A percentile compares a stretch with the other conserved stretches of the same genome.
Conservation (phyloP, 2,888 invertebrate species). For the Leptinotarsa tumamoca region DNA sequence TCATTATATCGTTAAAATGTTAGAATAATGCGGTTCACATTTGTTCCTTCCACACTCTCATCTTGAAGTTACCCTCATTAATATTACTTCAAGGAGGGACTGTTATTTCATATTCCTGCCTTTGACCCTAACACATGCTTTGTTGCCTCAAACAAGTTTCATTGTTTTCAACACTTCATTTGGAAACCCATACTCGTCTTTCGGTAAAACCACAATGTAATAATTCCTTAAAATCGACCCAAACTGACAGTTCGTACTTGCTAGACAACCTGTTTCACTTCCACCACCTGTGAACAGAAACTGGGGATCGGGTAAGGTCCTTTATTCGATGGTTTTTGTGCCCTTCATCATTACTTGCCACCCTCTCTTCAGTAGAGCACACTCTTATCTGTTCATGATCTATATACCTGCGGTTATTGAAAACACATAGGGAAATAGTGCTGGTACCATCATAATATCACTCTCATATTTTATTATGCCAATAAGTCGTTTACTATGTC, state of each 20-base stretch:
- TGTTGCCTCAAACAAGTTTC: background rate
- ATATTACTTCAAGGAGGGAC: background rate
- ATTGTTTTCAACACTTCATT: background rate
- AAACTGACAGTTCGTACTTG: background rate
- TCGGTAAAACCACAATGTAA: background rate
- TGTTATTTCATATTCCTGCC: background rate
- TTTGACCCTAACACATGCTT: background rate
- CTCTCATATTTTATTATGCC: constrained; percentile 38
- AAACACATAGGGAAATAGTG: constrained; percentile 42
- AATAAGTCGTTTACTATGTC: constrained; percentile 39
- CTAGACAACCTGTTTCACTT: constrained; percentile 12
- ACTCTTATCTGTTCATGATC: constrained; percentile 41
- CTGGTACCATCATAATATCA: constrained; percentile 53
- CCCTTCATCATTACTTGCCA: constrained; percentile 38
- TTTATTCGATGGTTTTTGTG: constrained; percentile 33
- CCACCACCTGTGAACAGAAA: constrained; percentile 14
- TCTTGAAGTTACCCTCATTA: background rate
- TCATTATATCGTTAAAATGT: too few relatives aligned
- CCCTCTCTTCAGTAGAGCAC: constrained; percentile 41
- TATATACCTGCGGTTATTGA: constrained; percentile 36
- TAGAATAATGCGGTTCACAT: too few relatives aligned
- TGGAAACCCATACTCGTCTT: background rate
- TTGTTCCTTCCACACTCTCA: too few relatives aligned
- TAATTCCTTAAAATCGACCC: background rate
- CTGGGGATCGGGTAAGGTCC: constrained; percentile 10